Percentiles rank a stretch among this genome's conserved stretches.
These are phyloP conservation scores for Pachliopta kotzebuea DNA, from an alignment of 2,888 invertebrate genomes.

Conservation along the genomic window DNA sequence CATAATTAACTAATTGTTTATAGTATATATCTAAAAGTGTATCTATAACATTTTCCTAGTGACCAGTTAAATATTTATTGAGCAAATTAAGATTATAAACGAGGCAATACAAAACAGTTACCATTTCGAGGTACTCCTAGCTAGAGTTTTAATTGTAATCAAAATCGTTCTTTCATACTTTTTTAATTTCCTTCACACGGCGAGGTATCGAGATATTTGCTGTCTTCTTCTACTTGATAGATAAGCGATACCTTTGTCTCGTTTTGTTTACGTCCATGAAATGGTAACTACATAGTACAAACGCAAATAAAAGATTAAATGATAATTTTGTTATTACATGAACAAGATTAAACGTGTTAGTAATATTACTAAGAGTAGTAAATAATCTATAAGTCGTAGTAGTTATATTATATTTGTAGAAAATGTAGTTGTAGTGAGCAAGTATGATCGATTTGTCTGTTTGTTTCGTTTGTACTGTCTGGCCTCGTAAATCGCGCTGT, in stretches of 20 bases:
- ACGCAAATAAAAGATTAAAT: constrained; percentile 42
- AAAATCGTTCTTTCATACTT: constrained; percentile 32
- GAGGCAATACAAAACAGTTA: constrained; percentile 14
- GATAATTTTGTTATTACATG: constrained; percentile 4
- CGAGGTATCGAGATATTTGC: constrained; percentile 43
- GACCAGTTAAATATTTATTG: neutral
- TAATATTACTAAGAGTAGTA: too few species aligned
- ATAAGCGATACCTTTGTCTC: constrained; percentile 61
- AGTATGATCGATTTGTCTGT: constrained; percentile 48
- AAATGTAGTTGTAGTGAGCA: constrained; percentile 10
- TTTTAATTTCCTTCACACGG: constrained; percentile 36
- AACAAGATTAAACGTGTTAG: too few species aligned
- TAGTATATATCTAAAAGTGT: too few species aligned
- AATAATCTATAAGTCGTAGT: too few species aligned
- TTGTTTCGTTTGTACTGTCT: constrained; percentile 59
- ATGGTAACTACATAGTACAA: constrained; percentile 59
- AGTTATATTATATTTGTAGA: too few species aligned
- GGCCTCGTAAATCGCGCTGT: constrained; percentile 72
- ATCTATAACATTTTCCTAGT: too few species aligned
- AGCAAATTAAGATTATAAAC: constrained; percentile 5
- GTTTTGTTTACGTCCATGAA: constrained; percentile 71
- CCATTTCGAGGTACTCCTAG: constrained; percentile 18
- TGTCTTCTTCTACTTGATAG: constrained; percentile 54
- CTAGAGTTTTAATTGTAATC: constrained; percentile 25
- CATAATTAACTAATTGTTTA: too few species aligned